Evolutionary conservation across 1,140 invertebrate species (phyloP), one percentile per base, ranked within the genome.

Genomic region (Periplaneta americana): DNA sequence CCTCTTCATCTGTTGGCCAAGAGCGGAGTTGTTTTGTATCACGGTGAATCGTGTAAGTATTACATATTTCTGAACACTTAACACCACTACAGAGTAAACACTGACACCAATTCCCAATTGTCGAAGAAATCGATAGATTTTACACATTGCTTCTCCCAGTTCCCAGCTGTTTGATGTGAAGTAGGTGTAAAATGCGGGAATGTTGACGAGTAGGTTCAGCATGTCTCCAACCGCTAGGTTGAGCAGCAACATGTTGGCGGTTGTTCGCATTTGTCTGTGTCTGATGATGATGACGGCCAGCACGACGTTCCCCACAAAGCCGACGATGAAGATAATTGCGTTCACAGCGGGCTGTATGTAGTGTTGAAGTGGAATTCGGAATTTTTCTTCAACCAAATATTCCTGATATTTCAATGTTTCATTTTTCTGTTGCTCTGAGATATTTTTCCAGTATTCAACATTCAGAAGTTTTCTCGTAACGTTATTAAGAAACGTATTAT

Each of bases 321-420:
- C 97, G 32, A 97, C 88, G 17, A 98, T 87, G 85, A 98, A 96
- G 83, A 98, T 97, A 57, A 97, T 87, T n/a, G 93, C 92, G 86
- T 98, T 98, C 11, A 98, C 85, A 0, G 96, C 88, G 0, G 96
- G 96, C 3, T 98, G 96, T 76, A 97, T 91, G 86, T 96, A 97
- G 0, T 96, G 97, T 87, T 97, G 96, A 0, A 48, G 8, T 22
- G n/a, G 39, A n/a, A n/a, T n/a, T n/a, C n/a, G n/a, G n/a, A n/a
- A n/a, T n/a, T n/a, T n/a, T n/a, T n/a, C n/a, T n/a, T n/a, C n/a
- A n/a, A n/a, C n/a, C n/a, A n/a, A n/a, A n/a, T n/a, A n/a, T n/a
- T n/a, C n/a, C n/a, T n/a, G n/a, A n/a, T n/a, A n/a, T n/a, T n/a
- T n/a, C n/a, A n/a, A n/a, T n/a, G n/a, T n/a, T n/a, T n/a, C n/a